Evolutionary conservation across 2,888 invertebrate genomes (phyloP).

Genomic region (Synanthedon myopaeformis): DNA sequence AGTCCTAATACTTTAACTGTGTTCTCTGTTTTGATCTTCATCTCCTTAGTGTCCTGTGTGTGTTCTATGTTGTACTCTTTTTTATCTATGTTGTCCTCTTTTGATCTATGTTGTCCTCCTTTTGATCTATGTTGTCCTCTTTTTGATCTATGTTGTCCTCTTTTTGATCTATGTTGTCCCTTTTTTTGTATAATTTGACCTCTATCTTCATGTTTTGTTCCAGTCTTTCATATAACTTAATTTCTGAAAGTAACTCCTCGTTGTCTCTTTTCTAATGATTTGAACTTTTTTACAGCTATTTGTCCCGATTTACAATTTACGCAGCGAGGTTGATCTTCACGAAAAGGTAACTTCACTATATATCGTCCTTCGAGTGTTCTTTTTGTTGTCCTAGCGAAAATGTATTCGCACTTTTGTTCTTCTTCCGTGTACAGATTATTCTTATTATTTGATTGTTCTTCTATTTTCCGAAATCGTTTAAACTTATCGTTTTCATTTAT

Average conservation of each 20-base stretch:
- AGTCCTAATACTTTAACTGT: background rate
- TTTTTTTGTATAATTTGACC: too few relatives aligned
- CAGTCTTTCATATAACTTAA: too few relatives aligned
- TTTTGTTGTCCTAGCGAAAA: conserved; percentile 3
- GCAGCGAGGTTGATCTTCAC: conserved; percentile 4
- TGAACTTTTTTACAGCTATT: conserved; percentile 6
- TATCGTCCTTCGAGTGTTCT: conserved; percentile 8
- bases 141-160: too few relatives aligned
- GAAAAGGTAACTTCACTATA: conserved; percentile 5
- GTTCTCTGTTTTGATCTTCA: conserved; percentile 1
- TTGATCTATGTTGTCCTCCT: conserved; percentile 2
- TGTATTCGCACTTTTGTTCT: conserved; percentile 6
- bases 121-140: too few relatives aligned
- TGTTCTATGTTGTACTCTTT: conserved; percentile 9
- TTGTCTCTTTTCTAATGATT: conserved; percentile 6
- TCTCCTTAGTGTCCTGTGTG: conserved; percentile 7
- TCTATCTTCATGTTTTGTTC: too few relatives aligned
- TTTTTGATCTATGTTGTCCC: too few relatives aligned
- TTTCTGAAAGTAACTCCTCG: too few relatives aligned
- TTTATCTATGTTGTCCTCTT: conserved; percentile 8
- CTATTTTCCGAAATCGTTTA: conserved; percentile 10
- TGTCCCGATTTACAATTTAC: conserved; percentile 5
- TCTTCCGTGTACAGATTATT: conserved; percentile 2
- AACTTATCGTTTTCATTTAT: conserved; percentile 6
- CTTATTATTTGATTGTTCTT: conserved; percentile 3